Evolutionary conservation across 2,797 vertebrate species (phyloP).

Genomic region (Mionectes olivaceus): DNA sequence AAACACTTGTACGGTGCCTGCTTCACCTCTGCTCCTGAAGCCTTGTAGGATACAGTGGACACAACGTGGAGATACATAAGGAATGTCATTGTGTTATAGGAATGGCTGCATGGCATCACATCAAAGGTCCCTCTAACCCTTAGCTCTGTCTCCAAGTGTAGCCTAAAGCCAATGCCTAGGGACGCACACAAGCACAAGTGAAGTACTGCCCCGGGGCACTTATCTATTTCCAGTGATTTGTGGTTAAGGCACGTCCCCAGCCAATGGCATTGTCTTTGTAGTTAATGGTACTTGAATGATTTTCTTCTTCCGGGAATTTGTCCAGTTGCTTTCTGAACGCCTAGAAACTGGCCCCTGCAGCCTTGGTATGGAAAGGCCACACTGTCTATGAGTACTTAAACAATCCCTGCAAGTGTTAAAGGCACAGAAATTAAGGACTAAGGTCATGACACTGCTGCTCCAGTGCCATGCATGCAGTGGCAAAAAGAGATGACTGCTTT

Average conservation of each 20-base stretch:
- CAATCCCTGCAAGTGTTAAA: conserved; percentile 52
- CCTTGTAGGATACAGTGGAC: not conserved
- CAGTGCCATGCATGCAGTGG: not conserved
- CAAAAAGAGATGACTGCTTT: conserved; percentile 35
- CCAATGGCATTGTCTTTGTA: conserved; percentile 37
- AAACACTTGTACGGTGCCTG: rapidly evolving
- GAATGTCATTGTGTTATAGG: not conserved
- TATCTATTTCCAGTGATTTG: not conserved
- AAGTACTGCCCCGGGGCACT: not conserved
- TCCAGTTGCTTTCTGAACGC: not conserved
- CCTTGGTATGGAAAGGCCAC: not conserved
- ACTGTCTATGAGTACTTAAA: not conserved
- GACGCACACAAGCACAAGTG: not conserved
- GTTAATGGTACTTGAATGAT: conserved; percentile 37
- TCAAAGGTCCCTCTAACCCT: not conserved
- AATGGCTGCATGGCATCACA: not conserved
- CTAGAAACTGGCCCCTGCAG: conserved; percentile 1
- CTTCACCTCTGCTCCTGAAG: not conserved
- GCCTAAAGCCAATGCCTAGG: not conserved
- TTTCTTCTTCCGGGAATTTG: conserved; percentile 16
- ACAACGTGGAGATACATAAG: not conserved
- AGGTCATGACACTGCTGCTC: conserved; percentile 15
- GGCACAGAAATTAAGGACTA: conserved; percentile 1
- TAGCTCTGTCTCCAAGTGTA: not conserved
- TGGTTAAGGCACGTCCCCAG: conserved; percentile 16